Evolutionary conservation across 2,113 vertebrate species (phyloP).

Genomic region (Pseudonaja textilis): DNA sequence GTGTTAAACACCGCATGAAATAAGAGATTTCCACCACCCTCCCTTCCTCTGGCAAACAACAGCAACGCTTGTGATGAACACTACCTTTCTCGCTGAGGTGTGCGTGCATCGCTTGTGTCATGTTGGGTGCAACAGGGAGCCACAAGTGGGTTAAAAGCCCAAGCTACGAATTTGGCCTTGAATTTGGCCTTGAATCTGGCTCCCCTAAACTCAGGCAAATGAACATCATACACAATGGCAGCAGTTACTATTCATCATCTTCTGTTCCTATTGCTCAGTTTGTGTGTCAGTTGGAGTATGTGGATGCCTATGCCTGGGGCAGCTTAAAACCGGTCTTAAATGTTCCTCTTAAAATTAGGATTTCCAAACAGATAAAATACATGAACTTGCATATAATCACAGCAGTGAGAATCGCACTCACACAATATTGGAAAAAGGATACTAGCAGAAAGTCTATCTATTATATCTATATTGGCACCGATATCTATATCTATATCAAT

Average conservation of each 20-base stretch:
- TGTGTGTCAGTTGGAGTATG: not conserved
- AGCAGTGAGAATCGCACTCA: too few relatives aligned
- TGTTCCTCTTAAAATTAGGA: not conserved
- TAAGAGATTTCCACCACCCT: conserved; percentile 71
- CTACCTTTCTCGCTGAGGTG: conserved; percentile 15
- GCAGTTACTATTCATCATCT: not conserved
- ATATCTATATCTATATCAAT: too few relatives aligned
- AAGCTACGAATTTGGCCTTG: conserved; percentile 6
- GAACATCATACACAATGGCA: conserved; percentile 6
- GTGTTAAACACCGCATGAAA: conserved; percentile 79
- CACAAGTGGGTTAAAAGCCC: not conserved
- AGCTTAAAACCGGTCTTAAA: not conserved
- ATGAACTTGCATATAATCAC: too few relatives aligned
- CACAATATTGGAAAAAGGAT: too few relatives aligned
- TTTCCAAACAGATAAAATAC: not conserved
- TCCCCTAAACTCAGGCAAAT: not conserved
- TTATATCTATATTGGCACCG: too few relatives aligned
- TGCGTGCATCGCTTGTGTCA: not conserved
- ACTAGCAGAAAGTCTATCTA: too few relatives aligned
- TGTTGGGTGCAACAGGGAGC: not conserved
- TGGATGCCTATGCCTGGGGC: too few relatives aligned
- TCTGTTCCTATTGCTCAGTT: not conserved
- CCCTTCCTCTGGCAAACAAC: conserved; percentile 75
- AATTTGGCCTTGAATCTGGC: conserved; percentile 4
- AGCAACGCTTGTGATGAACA: conserved; percentile 34